Conservation (phyloP, 2,113 vertebrate species). For the Clarias macrocephalus region DNA sequence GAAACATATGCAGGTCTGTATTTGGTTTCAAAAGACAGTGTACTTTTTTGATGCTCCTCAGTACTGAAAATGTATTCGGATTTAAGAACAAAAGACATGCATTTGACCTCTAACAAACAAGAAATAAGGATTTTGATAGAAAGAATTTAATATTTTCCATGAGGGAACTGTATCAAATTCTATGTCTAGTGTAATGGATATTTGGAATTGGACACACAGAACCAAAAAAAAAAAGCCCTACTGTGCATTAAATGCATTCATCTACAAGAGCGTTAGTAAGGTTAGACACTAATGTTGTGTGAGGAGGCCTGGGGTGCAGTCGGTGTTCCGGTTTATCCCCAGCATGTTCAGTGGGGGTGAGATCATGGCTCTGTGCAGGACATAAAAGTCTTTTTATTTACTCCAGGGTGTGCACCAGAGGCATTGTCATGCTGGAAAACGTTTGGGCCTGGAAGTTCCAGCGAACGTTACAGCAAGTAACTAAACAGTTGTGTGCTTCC, state of each 20-base stretch:
- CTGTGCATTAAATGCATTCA: neutral
- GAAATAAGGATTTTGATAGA: neutral
- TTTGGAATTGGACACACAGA: neutral
- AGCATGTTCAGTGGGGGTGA: neutral
- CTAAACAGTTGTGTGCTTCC: neutral
- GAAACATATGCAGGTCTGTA: constrained; percentile 11
- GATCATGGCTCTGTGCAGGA: neutral
- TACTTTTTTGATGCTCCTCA: neutral
- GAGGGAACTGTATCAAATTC: neutral
- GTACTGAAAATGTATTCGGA: neutral
- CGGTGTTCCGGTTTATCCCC: neutral
- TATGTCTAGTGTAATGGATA: neutral
- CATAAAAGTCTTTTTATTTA: neutral
- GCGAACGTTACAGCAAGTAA: neutral
- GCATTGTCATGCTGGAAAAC: neutral
- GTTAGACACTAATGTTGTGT: neutral
- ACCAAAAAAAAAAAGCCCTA: neutral
- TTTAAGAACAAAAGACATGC: neutral
- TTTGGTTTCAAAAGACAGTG: neutral
- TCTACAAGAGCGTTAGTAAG: neutral
- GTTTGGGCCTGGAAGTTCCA: neutral
- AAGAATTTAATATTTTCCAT: neutral
- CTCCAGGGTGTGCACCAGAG: neutral
- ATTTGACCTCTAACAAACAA: neutral
- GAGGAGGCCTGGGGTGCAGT: neutral